A percentile compares a stretch with the other conserved stretches of the same genome.
Conservation (phyloP, 2,888 invertebrate genomes). For the Leistus spinibarbis region DNA sequence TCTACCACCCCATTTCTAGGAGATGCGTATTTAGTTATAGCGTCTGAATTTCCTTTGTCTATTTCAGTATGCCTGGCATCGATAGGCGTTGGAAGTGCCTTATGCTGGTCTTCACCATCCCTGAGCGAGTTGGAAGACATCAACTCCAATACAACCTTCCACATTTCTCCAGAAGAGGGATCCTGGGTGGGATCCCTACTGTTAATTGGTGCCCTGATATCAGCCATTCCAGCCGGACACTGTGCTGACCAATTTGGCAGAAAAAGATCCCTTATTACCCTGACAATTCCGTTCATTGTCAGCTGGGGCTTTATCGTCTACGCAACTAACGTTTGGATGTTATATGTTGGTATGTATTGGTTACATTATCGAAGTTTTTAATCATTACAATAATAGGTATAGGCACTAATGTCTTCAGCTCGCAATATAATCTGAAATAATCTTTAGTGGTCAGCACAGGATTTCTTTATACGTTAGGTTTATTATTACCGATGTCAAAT, state of each 20-base stretch:
- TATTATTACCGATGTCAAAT: too few relatives aligned
- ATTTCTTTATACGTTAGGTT: too few relatives aligned
- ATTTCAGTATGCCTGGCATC: slow-evolving; percentile 75
- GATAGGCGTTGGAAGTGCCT: slow-evolving; percentile 73
- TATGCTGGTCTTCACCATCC: slow-evolving; percentile 85
- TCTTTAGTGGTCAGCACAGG: too few relatives aligned
- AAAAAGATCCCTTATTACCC: slow-evolving; percentile 67
- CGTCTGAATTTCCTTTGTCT: too few relatives aligned
- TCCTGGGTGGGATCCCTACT: slow-evolving; percentile 75
- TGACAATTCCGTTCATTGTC: slow-evolving; percentile 68
- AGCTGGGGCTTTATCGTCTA: slow-evolving; percentile 66
- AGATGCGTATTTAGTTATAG: too few relatives aligned
- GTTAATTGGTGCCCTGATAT: slow-evolving; percentile 77
- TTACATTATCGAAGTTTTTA: too few relatives aligned
- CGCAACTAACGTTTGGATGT: slow-evolving; percentile 15
- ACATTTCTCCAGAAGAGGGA: slow-evolving; percentile 57
- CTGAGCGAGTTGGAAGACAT: slow-evolving; percentile 64
- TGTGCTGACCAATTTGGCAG: slow-evolving; percentile 74
- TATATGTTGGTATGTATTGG: slow-evolving; percentile 6
- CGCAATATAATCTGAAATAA: too few relatives aligned
- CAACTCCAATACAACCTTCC: slow-evolving; percentile 47
- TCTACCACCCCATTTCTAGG: too few relatives aligned
- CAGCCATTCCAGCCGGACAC: slow-evolving; percentile 77
- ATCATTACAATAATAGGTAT: too few relatives aligned
- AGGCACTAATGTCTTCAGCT: too few relatives aligned